A percentile compares a stretch with the other conserved stretches of the same genome.
Evolutionary conservation across 1,140 invertebrate species (phyloP).

Genomic region (Drosophila santomea): DNA sequence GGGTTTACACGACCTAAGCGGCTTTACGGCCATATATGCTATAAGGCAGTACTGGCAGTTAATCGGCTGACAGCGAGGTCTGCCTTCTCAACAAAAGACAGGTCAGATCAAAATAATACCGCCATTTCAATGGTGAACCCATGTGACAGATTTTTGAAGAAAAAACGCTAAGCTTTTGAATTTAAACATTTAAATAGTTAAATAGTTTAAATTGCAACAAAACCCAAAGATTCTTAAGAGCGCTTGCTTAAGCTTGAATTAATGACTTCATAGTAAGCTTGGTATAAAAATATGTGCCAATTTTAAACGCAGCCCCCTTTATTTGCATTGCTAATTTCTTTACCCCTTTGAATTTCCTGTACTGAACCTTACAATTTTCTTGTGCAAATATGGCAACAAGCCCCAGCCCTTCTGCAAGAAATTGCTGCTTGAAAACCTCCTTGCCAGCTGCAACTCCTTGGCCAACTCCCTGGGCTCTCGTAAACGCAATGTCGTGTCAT

Average conservation of each 20-base stretch:
- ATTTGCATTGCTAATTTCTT: constrained; percentile 9
- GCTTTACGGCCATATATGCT: constrained; percentile 43
- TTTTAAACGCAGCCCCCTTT: background rate
- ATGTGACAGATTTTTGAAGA: constrained; percentile 3
- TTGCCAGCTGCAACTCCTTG: constrained; percentile 29
- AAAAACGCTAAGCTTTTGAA: no score
- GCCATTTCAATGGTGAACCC: constrained; percentile 11
- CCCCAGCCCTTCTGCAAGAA: background rate
- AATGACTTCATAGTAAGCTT: background rate
- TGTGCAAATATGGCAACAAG: constrained; percentile 5
- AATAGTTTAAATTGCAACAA: background rate
- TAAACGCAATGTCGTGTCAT: constrained; percentile 33
- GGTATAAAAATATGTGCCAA: background rate
- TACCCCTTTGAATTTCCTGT: background rate
- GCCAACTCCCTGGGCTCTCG: constrained; percentile 26
- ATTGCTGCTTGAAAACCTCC: constrained; percentile 1
- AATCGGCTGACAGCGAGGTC: constrained; percentile 43
- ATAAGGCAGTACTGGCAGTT: constrained; percentile 26
- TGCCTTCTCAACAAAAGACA: constrained; percentile 28
- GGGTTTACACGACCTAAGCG: constrained; percentile 77
- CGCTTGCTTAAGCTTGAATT: background rate
- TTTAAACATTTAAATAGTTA: no score
- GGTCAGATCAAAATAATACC: constrained; percentile 44
- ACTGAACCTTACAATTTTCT: constrained; percentile 7
- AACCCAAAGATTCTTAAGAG: background rate